Base-by-base conservation (phyloP, 2,113 vertebrate species). In the Tenebrosternarchus preto region DNA sequence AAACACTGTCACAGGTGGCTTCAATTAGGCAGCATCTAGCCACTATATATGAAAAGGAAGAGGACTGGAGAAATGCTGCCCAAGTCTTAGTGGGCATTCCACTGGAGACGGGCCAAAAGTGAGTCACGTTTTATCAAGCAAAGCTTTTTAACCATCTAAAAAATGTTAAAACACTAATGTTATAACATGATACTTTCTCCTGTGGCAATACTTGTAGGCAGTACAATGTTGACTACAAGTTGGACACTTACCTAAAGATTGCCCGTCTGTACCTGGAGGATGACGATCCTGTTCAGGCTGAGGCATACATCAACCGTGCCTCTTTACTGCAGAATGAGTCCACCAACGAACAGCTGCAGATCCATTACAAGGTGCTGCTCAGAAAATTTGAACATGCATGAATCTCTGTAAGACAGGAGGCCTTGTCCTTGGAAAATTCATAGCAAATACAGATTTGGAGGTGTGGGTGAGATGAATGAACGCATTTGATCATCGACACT, bases 231-330 rank as follows among this genome's bases (percentile, higher is more conserved):
- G 98, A 99, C 86, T 99, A 99, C 88, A 99, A 99, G 83, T 86
- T 99, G 87, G 98, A 99, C 79, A 99, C 98, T 0, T 99, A 99
- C 86, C 89, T 99, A 90, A 99, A 99, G 92, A 99, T 99, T 27
- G 98, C 98, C 43, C 94, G 97, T 22, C 93, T 99, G 0, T 99
- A 99, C 85, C 83, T 99, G 76, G 98, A 99, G 83, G 98, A 99
- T 53, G 98, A 99, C 56, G 97, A 99, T 83, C 97, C 97, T 0
- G 97, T 99, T 64, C 97, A 99, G 87, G 97, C 98, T 0, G 98
- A 99, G 86, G 97, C 97, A 15, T 99, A 98, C 84, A 99, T 99
- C 90, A 99, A 99, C 87, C 93, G 97, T 84, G 98, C 98, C 25
- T 99, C 98, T 0, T 84, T 99, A 83, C 95, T 99, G 77, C 98